These are phyloP conservation scores for Crenichthys baileyi DNA, from an alignment of 2,797 vertebrate genomes.

Conservation along the genomic window DNA sequence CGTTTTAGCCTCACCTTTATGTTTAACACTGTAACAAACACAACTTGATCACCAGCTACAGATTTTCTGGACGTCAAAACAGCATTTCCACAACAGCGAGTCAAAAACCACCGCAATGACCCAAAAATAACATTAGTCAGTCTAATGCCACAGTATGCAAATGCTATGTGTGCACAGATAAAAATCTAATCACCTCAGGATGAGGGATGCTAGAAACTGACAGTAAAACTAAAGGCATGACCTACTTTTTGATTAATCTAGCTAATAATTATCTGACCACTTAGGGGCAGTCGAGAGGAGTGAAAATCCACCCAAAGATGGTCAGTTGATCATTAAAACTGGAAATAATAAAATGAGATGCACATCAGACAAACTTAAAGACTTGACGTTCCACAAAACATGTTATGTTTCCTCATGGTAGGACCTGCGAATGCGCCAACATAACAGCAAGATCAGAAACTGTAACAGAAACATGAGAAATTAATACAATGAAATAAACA, in stretches of 20 bases:
- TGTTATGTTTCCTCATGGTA: neutral
- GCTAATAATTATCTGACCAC: neutral
- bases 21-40: neutral
- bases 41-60: neutral
- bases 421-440: too few relatives aligned
- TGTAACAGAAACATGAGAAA: neutral
- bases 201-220: neutral
- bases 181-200: neutral
- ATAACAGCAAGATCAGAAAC: too few relatives aligned
- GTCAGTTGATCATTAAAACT: neutral
- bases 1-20: neutral
- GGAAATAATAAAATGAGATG: neutral
- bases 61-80: neutral
- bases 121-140: neutral
- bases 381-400: neutral
- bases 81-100: neutral
- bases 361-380: too few relatives aligned
- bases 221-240: neutral
- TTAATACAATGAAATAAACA: neutral
- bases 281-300: neutral
- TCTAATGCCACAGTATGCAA: neutral
- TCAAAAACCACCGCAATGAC: neutral
- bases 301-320: neutral
- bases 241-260: neutral
- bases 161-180: neutral